phyloP scores from a whole-genome alignment of 1,140 invertebrate species.

The Procambarus virginalis region DNA sequence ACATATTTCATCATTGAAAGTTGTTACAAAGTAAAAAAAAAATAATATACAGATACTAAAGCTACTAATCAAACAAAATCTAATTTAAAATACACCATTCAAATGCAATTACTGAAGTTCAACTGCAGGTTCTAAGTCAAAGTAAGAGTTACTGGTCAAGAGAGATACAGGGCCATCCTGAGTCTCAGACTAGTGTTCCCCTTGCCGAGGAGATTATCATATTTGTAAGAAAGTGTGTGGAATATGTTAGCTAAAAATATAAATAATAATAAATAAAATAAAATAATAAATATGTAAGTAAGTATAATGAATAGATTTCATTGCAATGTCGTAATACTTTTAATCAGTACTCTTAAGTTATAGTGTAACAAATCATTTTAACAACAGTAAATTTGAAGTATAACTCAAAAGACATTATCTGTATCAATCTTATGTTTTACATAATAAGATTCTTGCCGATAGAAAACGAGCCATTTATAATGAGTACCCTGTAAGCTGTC shows the following conservation, averaged over 20 bases:
- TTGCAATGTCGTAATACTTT: background rate
- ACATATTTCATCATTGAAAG: background rate
- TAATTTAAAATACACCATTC: background rate
- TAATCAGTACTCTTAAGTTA: background rate
- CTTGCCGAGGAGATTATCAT: background rate
- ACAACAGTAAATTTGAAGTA: background rate
- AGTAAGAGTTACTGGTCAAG: background rate
- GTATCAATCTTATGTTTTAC: background rate
- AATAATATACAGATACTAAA: no score
- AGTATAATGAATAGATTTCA: conserved; percentile 4
- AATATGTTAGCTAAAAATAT: conserved; percentile 1
- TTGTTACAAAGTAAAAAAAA: background rate
- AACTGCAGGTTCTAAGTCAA: background rate
- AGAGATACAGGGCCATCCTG: background rate
- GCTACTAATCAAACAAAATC: background rate
- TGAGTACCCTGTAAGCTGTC: conserved; percentile 58
- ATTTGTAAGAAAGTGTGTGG: background rate
- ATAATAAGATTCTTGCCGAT: background rate
- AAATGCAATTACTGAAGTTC: background rate
- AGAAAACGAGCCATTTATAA: background rate
- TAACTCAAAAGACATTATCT: conserved; percentile 6
- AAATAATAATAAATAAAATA: conserved; percentile 28
- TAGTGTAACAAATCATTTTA: background rate
- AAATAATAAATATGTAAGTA: background rate
- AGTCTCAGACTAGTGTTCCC: background rate